These are phyloP conservation scores for Silvanus unidentatus DNA, from an alignment of 2,888 invertebrate species.

Conservation along the genomic window DNA sequence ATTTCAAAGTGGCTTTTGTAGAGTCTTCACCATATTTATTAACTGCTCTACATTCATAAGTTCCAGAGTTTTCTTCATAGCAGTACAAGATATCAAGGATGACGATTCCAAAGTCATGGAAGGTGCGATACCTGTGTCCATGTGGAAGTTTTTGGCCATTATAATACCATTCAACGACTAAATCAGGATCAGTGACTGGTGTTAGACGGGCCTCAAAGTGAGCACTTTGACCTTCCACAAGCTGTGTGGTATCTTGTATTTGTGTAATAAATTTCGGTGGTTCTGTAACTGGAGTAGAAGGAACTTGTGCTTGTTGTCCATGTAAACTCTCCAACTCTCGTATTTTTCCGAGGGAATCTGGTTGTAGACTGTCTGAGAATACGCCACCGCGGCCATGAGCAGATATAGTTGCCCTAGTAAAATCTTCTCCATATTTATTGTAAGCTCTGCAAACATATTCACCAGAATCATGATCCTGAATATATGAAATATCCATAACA, in stretches of 20 bases:
- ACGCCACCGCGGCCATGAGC: conserved; percentile 83
- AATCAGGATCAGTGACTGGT: conserved; percentile 90
- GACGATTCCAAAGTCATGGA: conserved; percentile 96
- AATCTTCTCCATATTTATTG: conserved; percentile 87
- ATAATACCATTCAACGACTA: conserved; percentile 93
- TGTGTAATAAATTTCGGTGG: conserved; percentile 88
- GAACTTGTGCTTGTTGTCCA: conserved; percentile 60
- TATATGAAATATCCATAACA: conserved; percentile 88
- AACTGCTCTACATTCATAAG: conserved; percentile 87
- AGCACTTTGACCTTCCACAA: conserved; percentile 92
- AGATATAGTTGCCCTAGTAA: conserved; percentile 75
- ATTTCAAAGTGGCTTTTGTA: conserved; percentile 78
- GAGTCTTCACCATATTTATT: conserved; percentile 87
- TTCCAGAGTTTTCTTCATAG: conserved; percentile 93
- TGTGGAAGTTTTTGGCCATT: conserved; percentile 87
- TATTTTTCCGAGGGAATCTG: conserved; percentile 82
- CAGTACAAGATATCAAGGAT: conserved; percentile 93
- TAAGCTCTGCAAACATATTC: conserved; percentile 90
- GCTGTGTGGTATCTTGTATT: conserved; percentile 73
- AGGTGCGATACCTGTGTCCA: conserved; percentile 94
- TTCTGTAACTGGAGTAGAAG: conserved; percentile 63
- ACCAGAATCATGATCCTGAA: conserved; percentile 87
- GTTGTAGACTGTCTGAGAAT: conserved; percentile 83
- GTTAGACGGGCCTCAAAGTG: conserved; percentile 89
- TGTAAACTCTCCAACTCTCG: conserved; percentile 75